Conservation (phyloP, 2,113 vertebrate species). For the Sceloporus tristichus region DNA sequence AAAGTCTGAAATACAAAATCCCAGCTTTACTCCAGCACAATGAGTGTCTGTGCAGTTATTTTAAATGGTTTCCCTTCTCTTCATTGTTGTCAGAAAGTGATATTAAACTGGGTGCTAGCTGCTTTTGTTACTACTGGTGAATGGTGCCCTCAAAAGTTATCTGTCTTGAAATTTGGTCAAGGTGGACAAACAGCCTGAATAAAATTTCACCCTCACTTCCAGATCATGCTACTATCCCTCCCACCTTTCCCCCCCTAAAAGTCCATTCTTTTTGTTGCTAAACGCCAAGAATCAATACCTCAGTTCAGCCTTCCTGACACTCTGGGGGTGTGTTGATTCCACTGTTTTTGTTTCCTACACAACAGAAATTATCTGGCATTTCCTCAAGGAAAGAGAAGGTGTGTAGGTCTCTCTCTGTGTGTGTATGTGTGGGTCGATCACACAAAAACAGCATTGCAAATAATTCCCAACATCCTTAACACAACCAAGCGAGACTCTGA, state of each 20-base stretch:
- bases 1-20: conserved; percentile 27
- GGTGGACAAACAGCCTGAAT: conserved; percentile 39
- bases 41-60: neutral
- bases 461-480: conserved; percentile 64
- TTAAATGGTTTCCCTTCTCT: conserved; percentile 3
- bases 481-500: conserved; percentile 65
- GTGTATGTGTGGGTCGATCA: conserved; percentile 17
- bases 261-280: conserved; percentile 69
- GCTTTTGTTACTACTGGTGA: conserved; percentile 67
- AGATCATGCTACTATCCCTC: conserved; percentile 51
- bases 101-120: conserved; percentile 41
- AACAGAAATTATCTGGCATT: conserved; percentile 63
- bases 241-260: conserved; percentile 54
- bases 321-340: neutral
- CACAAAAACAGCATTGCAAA: conserved; percentile 41
- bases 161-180: conserved; percentile 61
- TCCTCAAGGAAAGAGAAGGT: conserved; percentile 47
- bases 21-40: neutral
- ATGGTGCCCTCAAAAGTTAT: conserved; percentile 77
- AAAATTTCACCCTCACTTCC: conserved; percentile 49
- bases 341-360: neutral
- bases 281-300: conserved; percentile 50
- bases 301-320: conserved; percentile 60
- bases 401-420: neutral
- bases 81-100: conserved; percentile 16